Evolutionary conservation across 64 coral and sea anemone species (phyloP).

Genomic region (Montipora foliosa): DNA sequence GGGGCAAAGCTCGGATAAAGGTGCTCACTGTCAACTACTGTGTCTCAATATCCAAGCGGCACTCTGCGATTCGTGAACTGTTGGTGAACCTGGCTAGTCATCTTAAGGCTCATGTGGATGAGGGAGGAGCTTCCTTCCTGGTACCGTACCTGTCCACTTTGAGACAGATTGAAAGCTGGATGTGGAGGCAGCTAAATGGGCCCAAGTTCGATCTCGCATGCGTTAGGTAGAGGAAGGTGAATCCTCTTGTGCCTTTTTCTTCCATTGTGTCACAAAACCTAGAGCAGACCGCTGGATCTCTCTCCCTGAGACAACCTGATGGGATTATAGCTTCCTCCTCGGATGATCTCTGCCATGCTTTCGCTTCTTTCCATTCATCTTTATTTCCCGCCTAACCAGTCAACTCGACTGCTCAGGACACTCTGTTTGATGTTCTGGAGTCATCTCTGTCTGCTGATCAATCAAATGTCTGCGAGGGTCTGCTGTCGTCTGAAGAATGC

Average conservation of each 20-base stretch:
- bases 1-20: conserved; percentile 14
- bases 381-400: not conserved
- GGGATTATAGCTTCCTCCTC: not conserved
- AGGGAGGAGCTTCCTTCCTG: not conserved
- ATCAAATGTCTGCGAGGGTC: conserved; percentile 3
- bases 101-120: conserved; percentile 26
- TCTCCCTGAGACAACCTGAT: not conserved
- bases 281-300: not conserved
- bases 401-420: not conserved
- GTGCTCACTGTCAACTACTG: conserved; percentile 1
- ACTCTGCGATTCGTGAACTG: not conserved
- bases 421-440: not conserved
- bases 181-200: not conserved
- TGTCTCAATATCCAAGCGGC: too few species aligned
- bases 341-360: not conserved
- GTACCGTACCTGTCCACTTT: not conserved
- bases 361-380: not conserved
- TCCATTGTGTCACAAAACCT: not conserved
- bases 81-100: not conserved
- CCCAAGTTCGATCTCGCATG: conserved; percentile 33
- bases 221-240: conserved; percentile 53
- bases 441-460: not conserved
- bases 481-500: not conserved
- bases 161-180: not conserved
- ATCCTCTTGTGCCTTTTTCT: conserved; percentile 39